phyloP scores from a whole-genome alignment of 2,888 invertebrate species.

The Melanargia galathea region DNA sequence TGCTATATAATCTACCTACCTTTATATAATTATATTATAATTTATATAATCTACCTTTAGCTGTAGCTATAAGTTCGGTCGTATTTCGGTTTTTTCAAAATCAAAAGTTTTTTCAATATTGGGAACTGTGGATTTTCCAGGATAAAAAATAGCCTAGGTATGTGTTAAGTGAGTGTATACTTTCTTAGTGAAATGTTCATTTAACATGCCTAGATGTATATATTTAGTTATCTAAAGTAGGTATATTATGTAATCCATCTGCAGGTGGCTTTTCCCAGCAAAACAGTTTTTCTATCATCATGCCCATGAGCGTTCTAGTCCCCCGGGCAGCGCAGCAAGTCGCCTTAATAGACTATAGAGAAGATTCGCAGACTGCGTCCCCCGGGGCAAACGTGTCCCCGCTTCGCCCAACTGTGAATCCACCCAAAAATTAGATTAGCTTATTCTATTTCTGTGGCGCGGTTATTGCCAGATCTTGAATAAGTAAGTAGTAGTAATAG shows the following conservation, averaged over 20 bases:
- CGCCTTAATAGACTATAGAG: slow-evolving; percentile 79
- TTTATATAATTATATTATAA: too few relatives aligned
- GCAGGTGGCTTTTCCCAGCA: slow-evolving; percentile 71
- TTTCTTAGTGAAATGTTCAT: too few relatives aligned
- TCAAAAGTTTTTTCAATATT: too few relatives aligned
- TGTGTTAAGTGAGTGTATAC: too few relatives aligned
- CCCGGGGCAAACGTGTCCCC: slow-evolving; percentile 64
- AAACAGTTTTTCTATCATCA: slow-evolving; percentile 70
- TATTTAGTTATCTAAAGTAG: slow-evolving; percentile 57
- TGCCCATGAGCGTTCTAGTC: slow-evolving; percentile 57
- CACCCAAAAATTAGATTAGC: slow-evolving; percentile 69
- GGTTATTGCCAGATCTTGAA: slow-evolving; percentile 49
- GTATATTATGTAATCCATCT: too few relatives aligned
- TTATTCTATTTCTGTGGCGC: slow-evolving; percentile 57
- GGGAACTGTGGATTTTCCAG: too few relatives aligned
- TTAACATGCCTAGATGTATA: neutral
- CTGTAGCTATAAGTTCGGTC: too few relatives aligned
- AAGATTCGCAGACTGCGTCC: slow-evolving; percentile 67
- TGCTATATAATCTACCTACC: too few relatives aligned
- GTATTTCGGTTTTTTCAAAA: too few relatives aligned
- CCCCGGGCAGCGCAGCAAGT: slow-evolving; percentile 63
- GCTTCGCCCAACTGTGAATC: slow-evolving; percentile 52
- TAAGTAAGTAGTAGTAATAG: too few relatives aligned
- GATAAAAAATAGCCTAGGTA: too few relatives aligned
- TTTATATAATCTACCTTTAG: too few relatives aligned